These are phyloP conservation scores for Thunnus maccoyii DNA, from an alignment of 2,113 vertebrate species.

Conservation along the genomic window DNA sequence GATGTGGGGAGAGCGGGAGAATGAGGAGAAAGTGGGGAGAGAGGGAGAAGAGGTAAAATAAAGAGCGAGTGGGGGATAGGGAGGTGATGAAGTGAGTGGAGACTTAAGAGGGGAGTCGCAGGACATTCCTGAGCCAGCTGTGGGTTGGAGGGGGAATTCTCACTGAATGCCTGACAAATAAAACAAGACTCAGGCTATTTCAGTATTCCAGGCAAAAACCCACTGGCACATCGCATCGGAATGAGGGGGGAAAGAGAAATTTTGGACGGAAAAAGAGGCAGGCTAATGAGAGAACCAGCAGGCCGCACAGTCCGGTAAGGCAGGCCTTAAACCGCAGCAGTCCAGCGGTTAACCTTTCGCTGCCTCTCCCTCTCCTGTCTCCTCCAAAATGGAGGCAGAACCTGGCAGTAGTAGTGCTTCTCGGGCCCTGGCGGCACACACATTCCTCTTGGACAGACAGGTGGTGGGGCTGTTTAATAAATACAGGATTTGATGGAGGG, in stretches of 20 bases:
- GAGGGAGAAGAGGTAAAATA: conserved; percentile 55
- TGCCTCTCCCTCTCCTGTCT: conserved; percentile 68
- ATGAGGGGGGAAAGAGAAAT: conserved; percentile 63
- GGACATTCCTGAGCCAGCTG: conserved; percentile 86
- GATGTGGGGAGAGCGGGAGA: conserved; percentile 34
- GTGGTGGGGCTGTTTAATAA: conserved; percentile 79
- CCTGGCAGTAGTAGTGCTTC: conserved; percentile 38
- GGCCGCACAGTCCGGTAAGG: conserved; percentile 54
- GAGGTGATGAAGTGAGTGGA: conserved; percentile 76
- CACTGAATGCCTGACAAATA: conserved; percentile 80
- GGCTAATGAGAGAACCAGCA: conserved; percentile 80
- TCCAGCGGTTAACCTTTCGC: conserved; percentile 74
- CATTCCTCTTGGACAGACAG: conserved; percentile 74
- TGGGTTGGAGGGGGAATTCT: conserved; percentile 86
- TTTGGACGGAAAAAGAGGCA: conserved; percentile 66
- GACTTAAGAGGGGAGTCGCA: conserved; percentile 69
- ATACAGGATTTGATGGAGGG: conserved; percentile 74
- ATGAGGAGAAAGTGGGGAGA: conserved; percentile 33
- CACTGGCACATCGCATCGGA: conserved; percentile 64
- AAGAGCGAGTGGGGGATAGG: conserved; percentile 55
- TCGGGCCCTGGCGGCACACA: conserved; percentile 35
- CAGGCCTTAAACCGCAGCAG: conserved; percentile 70
- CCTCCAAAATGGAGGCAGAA: conserved; percentile 58
- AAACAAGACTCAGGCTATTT: conserved; percentile 79
- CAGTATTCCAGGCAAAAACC: conserved; percentile 68